Conservation (phyloP, 2,888 invertebrate genomes). For the Ptilodon capucinus region DNA sequence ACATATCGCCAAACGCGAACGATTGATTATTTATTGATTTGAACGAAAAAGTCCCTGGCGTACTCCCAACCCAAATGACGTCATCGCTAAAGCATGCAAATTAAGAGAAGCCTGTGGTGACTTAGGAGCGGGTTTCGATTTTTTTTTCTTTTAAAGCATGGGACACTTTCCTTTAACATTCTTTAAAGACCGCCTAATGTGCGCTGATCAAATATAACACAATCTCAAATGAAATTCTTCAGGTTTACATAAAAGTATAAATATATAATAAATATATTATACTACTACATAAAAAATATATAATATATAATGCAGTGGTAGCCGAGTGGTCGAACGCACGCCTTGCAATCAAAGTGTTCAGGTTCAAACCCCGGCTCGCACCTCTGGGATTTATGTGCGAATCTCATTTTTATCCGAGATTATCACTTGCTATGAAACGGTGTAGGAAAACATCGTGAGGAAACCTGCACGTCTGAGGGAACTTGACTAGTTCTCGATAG, state of each 20-base stretch:
- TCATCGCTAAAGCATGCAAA: conserved; percentile 29
- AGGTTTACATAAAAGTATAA: neutral
- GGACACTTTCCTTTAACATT: conserved; percentile 1
- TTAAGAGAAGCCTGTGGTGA: conserved; percentile 9
- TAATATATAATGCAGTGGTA: neutral
- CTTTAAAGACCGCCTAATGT: neutral
- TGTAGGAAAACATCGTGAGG: too few relatives aligned
- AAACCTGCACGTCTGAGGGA: too few relatives aligned
- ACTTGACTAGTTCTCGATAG: too few relatives aligned
- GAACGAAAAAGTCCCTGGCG: conserved; percentile 22
- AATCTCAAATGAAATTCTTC: neutral
- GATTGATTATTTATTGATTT: conserved; percentile 43
- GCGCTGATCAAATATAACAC: neutral
- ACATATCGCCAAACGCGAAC: conserved; percentile 32
- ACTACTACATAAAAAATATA: too few relatives aligned
- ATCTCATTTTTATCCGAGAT: too few relatives aligned
- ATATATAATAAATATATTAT: too few relatives aligned
- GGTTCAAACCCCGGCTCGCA: too few relatives aligned
- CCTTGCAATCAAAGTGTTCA: too few relatives aligned
- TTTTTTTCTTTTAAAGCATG: conserved; percentile 7
- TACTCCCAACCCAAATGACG: conserved; percentile 25
- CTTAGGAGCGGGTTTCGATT: conserved; percentile 11
- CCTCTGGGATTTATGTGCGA: too few relatives aligned
- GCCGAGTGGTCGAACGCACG: too few relatives aligned
- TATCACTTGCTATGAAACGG: too few relatives aligned